Percentiles rank a stretch among this genome's conserved stretches.
Conservation (phyloP, 2,888 invertebrate genomes). For the Gasteruption jaculator region DNA sequence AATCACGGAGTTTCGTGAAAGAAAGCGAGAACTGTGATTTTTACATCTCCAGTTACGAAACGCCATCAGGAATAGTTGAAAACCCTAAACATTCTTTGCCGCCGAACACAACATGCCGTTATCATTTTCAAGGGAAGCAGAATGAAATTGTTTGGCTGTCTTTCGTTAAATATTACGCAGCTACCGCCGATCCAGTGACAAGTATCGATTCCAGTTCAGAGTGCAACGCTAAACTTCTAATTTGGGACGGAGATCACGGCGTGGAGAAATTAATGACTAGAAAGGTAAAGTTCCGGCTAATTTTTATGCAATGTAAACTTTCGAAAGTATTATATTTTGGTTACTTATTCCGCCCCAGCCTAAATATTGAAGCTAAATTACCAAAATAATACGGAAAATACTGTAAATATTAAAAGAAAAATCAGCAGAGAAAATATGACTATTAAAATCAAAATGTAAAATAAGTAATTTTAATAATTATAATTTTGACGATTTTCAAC, state of each 20-base stretch:
- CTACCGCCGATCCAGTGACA: conserved; percentile 62
- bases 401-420: too few relatives aligned
- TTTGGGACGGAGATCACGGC: conserved; percentile 65
- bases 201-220: conserved; percentile 63
- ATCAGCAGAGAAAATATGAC: too few relatives aligned
- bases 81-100: conserved; percentile 76
- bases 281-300: conserved; percentile 22
- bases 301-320: neutral
- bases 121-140: conserved; percentile 70
- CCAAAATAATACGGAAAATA: too few relatives aligned
- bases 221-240: conserved; percentile 69
- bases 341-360: too few relatives aligned
- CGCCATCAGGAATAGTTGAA: conserved; percentile 67
- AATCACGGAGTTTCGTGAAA: conserved; percentile 70
- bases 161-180: conserved; percentile 77
- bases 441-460: too few relatives aligned
- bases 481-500: too few relatives aligned
- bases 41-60: conserved; percentile 70
- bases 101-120: conserved; percentile 77
- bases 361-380: too few relatives aligned
- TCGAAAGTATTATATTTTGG: neutral
- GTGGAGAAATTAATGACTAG: conserved; percentile 27
- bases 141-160: conserved; percentile 80
- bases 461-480: too few relatives aligned
- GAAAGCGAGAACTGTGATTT: conserved; percentile 73